phyloP scores from a whole-genome alignment of 2,888 invertebrate genomes.

The Dendrolimus pini region DNA sequence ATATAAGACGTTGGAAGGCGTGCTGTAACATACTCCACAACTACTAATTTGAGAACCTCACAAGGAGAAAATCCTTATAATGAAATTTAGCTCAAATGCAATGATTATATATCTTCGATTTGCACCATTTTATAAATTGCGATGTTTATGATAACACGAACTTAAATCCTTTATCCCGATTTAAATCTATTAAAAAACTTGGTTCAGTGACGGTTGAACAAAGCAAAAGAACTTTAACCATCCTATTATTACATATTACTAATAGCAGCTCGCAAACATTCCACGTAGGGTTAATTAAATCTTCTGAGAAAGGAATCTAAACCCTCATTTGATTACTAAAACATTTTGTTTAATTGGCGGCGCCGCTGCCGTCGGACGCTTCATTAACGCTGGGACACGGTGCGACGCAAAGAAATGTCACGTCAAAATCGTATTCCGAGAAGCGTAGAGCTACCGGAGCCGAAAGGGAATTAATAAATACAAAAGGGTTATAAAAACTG shows the following conservation, averaged over 20 bases:
- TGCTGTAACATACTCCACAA: too few species aligned
- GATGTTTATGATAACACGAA: too few species aligned
- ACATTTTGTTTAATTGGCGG: slow-evolving; percentile 44
- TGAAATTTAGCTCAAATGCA: too few species aligned
- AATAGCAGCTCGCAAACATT: slow-evolving; percentile 67
- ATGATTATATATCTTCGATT: too few species aligned
- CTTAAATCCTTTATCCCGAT: too few species aligned
- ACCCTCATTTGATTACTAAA: slow-evolving; percentile 44
- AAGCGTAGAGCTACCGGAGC: slow-evolving; percentile 73
- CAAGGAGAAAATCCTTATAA: too few species aligned
- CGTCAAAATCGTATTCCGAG: slow-evolving; percentile 69
- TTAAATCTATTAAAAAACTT: not conserved
- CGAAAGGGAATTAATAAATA: slow-evolving; percentile 72
- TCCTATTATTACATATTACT: slow-evolving; percentile 65
- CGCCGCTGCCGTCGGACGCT: slow-evolving; percentile 69
- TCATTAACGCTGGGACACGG: slow-evolving; percentile 66
- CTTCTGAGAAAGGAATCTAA: slow-evolving; percentile 26
- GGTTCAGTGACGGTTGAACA: not conserved
- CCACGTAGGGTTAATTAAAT: slow-evolving; percentile 30
- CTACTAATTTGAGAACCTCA: too few species aligned
- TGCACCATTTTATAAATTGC: too few species aligned
- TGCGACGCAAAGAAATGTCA: slow-evolving; percentile 66
- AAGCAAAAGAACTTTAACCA: slow-evolving; percentile 40
- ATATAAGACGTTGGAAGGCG: too few species aligned
- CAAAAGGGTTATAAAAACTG: slow-evolving; percentile 75